Percentiles rank a stretch among this genome's conserved stretches.
These are phyloP conservation scores for Hydrotaea diabolus DNA, from an alignment of 2,888 invertebrate genomes.

Conservation along the genomic window DNA sequence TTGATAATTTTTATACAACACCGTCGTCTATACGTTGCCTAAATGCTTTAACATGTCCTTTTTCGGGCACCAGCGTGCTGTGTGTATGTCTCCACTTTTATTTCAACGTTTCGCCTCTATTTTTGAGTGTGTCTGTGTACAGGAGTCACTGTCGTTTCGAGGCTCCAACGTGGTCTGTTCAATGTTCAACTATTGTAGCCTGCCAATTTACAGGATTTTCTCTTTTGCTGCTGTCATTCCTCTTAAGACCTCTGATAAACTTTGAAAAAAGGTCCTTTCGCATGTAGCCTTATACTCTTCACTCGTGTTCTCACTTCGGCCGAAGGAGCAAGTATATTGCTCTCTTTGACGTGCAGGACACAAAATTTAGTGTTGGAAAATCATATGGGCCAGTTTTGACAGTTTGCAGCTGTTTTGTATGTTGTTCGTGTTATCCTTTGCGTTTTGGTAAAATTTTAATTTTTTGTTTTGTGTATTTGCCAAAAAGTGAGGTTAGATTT, in stretches of 20 bases:
- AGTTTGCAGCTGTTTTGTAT: conserved; percentile 47
- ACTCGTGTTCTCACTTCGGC: conserved; percentile 18
- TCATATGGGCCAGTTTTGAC: conserved; percentile 51
- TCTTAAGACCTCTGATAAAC: background rate
- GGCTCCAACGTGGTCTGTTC: background rate
- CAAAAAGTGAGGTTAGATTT: conserved; percentile 15
- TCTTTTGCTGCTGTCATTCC: background rate
- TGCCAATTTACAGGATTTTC: background rate
- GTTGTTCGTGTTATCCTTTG: background rate
- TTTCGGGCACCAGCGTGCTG: conserved; percentile 55
- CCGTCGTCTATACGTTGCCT: conserved; percentile 62
- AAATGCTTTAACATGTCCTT: conserved; percentile 64
- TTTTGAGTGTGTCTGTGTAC: background rate
- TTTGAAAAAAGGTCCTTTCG: background rate
- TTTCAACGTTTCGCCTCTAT: conserved; percentile 22
- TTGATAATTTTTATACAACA: conserved; percentile 57
- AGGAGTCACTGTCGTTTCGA: background rate
- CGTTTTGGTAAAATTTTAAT: background rate
- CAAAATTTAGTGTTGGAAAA: conserved; percentile 2
- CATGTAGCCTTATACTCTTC: background rate
- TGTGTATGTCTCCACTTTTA: conserved; percentile 66
- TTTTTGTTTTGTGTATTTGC: background rate
- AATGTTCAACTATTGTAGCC: background rate
- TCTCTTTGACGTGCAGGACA: background rate
- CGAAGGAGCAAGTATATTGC: conserved; percentile 27